Evolutionary conservation across 2,888 invertebrate species (phyloP).

Genomic region (Monochamus alternatus): DNA sequence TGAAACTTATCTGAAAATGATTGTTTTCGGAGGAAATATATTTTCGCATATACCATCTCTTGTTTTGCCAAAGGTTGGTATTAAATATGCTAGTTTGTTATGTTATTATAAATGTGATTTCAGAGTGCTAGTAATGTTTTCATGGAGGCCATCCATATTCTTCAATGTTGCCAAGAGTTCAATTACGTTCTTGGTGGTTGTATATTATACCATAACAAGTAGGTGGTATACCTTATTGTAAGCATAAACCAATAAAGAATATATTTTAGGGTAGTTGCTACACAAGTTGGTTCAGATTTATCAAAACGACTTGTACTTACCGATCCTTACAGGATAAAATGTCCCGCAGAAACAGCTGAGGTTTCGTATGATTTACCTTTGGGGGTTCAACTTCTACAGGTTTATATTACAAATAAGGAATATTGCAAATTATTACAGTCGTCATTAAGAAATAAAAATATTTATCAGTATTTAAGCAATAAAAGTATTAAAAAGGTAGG

Average conservation of each 20-base stretch:
- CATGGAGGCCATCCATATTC: constrained; percentile 88
- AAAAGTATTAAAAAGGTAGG: constrained; percentile 61
- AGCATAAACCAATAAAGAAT: background rate
- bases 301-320: constrained; percentile 87
- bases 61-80: constrained; percentile 83
- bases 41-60: constrained; percentile 88
- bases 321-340: constrained; percentile 88
- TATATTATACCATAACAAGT: constrained; percentile 93
- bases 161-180: constrained; percentile 87
- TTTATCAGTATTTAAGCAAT: constrained; percentile 61
- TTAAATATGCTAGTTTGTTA: background rate
- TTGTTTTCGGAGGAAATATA: constrained; percentile 87
- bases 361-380: constrained; percentile 83
- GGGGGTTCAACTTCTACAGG: constrained; percentile 85
- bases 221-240: constrained; percentile 65
- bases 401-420: constrained; percentile 81
- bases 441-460: constrained; percentile 69
- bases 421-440: constrained; percentile 73
- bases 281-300: constrained; percentile 82
- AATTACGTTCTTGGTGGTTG: constrained; percentile 88
- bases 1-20: constrained; percentile 90
- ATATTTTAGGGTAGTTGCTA: constrained; percentile 82
- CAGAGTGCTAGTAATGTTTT: constrained; percentile 91
- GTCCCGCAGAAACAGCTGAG: constrained; percentile 81
- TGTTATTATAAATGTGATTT: constrained; percentile 57